Percentiles rank a stretch among this genome's conserved stretches.
Evolutionary conservation across 2,797 vertebrate species (phyloP).

Genomic region (Anguilla obscura): DNA sequence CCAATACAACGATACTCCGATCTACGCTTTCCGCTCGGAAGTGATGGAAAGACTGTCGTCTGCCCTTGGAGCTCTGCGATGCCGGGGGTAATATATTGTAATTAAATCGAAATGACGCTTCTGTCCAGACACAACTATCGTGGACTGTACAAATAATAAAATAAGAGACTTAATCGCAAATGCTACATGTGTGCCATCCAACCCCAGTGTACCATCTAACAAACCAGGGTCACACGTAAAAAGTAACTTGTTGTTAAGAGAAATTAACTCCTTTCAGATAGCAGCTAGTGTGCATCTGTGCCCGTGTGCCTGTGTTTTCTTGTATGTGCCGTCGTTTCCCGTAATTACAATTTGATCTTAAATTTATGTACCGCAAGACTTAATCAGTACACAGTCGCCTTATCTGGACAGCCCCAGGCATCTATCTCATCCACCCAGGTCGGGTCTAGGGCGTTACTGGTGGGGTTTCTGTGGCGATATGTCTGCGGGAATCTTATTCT

Average conservation of each 20-base stretch:
- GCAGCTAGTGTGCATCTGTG: background rate
- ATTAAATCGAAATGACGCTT: background rate
- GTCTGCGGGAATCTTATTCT: background rate
- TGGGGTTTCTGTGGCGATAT: background rate
- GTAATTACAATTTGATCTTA: background rate
- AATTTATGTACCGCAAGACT: background rate
- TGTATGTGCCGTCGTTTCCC: background rate
- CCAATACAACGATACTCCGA: background rate
- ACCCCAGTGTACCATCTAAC: background rate
- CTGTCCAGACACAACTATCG: background rate
- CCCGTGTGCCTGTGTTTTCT: background rate
- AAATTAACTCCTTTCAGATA: background rate
- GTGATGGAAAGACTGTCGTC: background rate
- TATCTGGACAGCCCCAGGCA: background rate
- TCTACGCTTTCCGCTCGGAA: background rate
- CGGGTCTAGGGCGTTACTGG: slow-evolving; percentile 12
- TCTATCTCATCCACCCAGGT: background rate
- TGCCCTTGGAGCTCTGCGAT: background rate
- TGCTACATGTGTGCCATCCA: background rate
- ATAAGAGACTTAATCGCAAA: background rate
- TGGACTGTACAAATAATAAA: background rate
- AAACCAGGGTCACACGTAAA: background rate
- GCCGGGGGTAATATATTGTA: background rate
- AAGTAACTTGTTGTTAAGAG: background rate
- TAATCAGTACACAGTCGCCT: background rate